Evolutionary conservation across 2,113 vertebrate species (phyloP).

Genomic region (Tetrax tetrax): DNA sequence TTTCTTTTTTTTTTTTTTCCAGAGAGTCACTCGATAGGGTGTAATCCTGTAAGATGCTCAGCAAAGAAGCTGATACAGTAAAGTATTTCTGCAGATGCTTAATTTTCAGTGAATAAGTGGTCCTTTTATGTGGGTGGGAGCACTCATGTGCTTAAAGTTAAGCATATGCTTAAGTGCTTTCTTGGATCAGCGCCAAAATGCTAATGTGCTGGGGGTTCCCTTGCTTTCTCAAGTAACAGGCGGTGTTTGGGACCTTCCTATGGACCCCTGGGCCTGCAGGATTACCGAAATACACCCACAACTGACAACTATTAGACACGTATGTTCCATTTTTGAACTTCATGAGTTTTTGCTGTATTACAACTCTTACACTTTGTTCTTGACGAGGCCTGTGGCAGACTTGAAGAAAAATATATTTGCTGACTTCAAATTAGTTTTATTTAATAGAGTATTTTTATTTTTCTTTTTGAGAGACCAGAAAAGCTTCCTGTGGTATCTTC

Average conservation of each 20-base stretch:
- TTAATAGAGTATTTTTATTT: not conserved
- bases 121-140: conserved; percentile 62
- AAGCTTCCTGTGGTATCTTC: not conserved
- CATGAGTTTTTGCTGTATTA: not conserved
- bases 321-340: not conserved
- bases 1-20: not conserved
- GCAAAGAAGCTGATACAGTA: conserved; percentile 37
- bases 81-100: conserved; percentile 62
- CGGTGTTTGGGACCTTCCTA: not conserved
- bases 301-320: not conserved
- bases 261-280: not conserved
- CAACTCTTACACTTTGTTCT: not conserved
- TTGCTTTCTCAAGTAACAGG: conserved; percentile 48
- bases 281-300: not conserved
- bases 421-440: not conserved
- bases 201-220: conserved; percentile 10
- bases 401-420: not conserved
- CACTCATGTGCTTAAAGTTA: conserved; percentile 67
- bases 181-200: conserved; percentile 41
- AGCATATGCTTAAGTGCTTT: conserved; percentile 67
- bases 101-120: conserved; percentile 56
- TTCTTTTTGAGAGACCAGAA: not conserved
- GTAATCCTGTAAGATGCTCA: conserved; percentile 37
- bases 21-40: conserved; percentile 29
- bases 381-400: not conserved